Evolutionary conservation across 2,113 vertebrate genomes (phyloP).

Genomic region (Corydoras maculifer): DNA sequence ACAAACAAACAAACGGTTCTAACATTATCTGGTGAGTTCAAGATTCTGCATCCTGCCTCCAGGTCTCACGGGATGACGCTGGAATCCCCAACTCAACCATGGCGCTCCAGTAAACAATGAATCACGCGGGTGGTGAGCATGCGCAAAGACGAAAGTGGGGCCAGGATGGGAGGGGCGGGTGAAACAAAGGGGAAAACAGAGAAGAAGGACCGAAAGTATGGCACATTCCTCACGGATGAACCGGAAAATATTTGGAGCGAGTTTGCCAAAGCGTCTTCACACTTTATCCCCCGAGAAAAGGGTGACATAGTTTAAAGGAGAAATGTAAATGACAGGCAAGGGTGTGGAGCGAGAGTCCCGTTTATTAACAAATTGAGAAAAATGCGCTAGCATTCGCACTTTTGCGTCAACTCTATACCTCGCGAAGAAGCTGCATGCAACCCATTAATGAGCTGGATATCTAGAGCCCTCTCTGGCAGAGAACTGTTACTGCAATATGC

Average conservation of each 20-base stretch:
- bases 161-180: slow-evolving; percentile 7
- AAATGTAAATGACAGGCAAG: too few relatives aligned
- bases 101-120: slow-evolving; percentile 63
- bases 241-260: slow-evolving; percentile 34
- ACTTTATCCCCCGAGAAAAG: slow-evolving; percentile 26
- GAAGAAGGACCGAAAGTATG: slow-evolving; percentile 7
- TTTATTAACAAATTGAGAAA: too few relatives aligned
- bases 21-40: slow-evolving; percentile 68
- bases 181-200: slow-evolving; percentile 28
- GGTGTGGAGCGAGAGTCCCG: too few relatives aligned
- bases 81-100: slow-evolving; percentile 67
- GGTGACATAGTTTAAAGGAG: not conserved
- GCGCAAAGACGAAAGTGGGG: slow-evolving; percentile 6
- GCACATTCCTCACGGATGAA: slow-evolving; percentile 29
- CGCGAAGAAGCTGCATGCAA: too few relatives aligned
- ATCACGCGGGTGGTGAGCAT: slow-evolving; percentile 54
- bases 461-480: too few relatives aligned
- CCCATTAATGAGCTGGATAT: too few relatives aligned
- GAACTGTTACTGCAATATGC: too few relatives aligned
- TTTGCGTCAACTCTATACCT: too few relatives aligned
- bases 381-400: too few relatives aligned
- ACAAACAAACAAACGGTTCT: slow-evolving; percentile 53
- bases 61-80: slow-evolving; percentile 69
- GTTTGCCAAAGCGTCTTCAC: slow-evolving; percentile 29
- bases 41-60: slow-evolving; percentile 71